Conservation (phyloP, 2,113 vertebrate genomes). For the Callospermophilus lateralis region DNA sequence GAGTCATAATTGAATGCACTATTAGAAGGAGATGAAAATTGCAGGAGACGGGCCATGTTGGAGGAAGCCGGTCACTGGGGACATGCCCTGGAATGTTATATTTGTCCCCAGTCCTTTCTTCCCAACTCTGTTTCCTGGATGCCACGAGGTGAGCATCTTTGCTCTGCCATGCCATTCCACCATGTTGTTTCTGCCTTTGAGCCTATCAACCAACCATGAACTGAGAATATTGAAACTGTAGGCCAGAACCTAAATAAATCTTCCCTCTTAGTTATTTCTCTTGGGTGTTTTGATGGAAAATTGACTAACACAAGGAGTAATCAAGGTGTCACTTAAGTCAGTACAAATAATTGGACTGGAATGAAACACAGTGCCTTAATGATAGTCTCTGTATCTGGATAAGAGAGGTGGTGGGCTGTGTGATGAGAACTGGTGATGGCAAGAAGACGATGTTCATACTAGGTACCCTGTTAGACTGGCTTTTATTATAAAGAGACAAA, state of each 20-base stretch:
- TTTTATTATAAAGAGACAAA: constrained; percentile 25
- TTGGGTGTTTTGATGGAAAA: too few relatives aligned
- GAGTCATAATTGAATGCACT: neutral
- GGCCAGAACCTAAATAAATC: too few relatives aligned
- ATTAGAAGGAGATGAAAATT: neutral
- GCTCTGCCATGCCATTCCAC: neutral
- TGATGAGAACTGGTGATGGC: neutral
- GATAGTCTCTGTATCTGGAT: neutral
- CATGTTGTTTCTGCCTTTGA: too few relatives aligned
- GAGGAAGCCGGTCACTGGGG: neutral
- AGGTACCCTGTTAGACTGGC: too few relatives aligned
- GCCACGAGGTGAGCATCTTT: neutral
- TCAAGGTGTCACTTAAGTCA: neutral
- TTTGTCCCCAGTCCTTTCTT: neutral
- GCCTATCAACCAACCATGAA: too few relatives aligned
- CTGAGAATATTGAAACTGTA: too few relatives aligned
- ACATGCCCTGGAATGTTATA: neutral
- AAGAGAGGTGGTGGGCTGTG: neutral
- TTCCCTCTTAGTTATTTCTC: too few relatives aligned
- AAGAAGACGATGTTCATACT: neutral
- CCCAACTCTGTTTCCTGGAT: neutral
- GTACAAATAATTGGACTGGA: neutral
- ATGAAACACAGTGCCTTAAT: neutral
- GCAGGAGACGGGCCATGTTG: neutral
- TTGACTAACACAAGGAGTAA: neutral